Evolutionary conservation across 2,113 vertebrate species (phyloP).

Genomic region (Syngnathus typhle): DNA sequence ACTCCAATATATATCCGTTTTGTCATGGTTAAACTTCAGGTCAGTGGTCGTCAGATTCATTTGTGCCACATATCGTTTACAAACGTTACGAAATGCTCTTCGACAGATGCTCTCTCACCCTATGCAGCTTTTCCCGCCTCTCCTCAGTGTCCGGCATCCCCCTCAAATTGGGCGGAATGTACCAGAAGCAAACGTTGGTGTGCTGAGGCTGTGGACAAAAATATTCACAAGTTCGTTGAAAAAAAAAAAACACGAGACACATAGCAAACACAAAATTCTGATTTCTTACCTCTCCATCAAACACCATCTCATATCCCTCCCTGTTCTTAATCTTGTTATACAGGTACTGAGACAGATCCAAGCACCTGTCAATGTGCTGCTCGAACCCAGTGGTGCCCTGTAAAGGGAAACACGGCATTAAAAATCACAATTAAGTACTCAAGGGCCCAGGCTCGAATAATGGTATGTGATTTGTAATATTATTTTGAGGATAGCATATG

Average conservation of each 20-base stretch:
- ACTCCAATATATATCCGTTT: background rate
- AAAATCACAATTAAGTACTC: no score
- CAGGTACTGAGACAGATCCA: slow-evolving; percentile 93
- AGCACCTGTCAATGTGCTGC: slow-evolving; percentile 94
- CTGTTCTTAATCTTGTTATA: slow-evolving; percentile 95
- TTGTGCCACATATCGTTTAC: background rate
- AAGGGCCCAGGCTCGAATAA: background rate
- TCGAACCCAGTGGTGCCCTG: slow-evolving; percentile 97
- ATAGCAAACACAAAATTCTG: slow-evolving; percentile 68
- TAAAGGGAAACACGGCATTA: slow-evolving; percentile 6
- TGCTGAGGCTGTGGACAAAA: slow-evolving; percentile 83
- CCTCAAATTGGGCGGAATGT: slow-evolving; percentile 88
- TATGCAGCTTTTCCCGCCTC: slow-evolving; percentile 82
- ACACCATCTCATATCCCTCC: slow-evolving; percentile 96
- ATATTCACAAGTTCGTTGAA: background rate
- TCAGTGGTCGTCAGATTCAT: no score
- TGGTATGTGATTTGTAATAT: background rate
- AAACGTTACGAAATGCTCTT: background rate
- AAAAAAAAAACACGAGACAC: background rate
- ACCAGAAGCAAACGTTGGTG: slow-evolving; percentile 99
- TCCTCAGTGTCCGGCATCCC: slow-evolving; percentile 81
- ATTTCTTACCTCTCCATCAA: slow-evolving; percentile 88
- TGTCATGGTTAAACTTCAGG: background rate
- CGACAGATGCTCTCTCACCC: slow-evolving; percentile 61
- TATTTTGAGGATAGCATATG: background rate